Base-by-base conservation (phyloP, 2,113 vertebrate genomes). In the Callithrix jacchus region DNA sequence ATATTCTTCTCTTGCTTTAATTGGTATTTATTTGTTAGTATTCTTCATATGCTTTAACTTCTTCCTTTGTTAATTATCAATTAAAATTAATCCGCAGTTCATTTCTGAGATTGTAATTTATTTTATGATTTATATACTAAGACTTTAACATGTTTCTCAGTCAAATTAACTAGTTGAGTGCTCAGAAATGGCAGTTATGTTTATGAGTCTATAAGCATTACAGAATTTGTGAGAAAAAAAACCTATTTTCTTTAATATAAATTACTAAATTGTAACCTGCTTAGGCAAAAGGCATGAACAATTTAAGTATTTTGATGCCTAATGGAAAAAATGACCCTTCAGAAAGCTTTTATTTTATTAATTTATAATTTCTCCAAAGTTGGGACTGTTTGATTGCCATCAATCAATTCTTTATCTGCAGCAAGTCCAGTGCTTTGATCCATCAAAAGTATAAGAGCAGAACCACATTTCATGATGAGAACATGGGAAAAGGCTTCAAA, bases 101-200 rank as follows among this genome's bases (percentile, higher is more conserved):
- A 92, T 58, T 84, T 4, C 23, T 83, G 18, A 23, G 30, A 74
- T 23, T 74, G 10, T 83, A 87, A 87, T 94, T 92, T 96, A 45
- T 21, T n/a, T 87, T 91, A 58, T 37, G 17, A 86, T 96, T 76
- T 96, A 76, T 37, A 20, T 85, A 27, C 49, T 86, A 74, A 83
- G 32, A 86, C 5, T 6, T 16, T 66, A 73, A 79, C 11, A 25
- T 81, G 71, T 93, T 91, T 93, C 64, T 93, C 30, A 92, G 54
- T 84, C 82, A 73, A 11, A 79, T 70, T 92, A 97, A 81, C 27
- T 86, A 93, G 71, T 58, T 87, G 84, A 64, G 35, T 14, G 64
- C 70, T 93, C 73, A 68, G 81, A 58, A 91, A 58, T 73, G n/a
- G 6, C 27, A 58, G 23, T 42, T 42, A 23, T 89, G 30, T 73